A percentile compares a stretch with the other conserved stretches of the same genome.
phyloP scores from a whole-genome alignment of 2,113 vertebrate species.

The Callionymus lyra region DNA sequence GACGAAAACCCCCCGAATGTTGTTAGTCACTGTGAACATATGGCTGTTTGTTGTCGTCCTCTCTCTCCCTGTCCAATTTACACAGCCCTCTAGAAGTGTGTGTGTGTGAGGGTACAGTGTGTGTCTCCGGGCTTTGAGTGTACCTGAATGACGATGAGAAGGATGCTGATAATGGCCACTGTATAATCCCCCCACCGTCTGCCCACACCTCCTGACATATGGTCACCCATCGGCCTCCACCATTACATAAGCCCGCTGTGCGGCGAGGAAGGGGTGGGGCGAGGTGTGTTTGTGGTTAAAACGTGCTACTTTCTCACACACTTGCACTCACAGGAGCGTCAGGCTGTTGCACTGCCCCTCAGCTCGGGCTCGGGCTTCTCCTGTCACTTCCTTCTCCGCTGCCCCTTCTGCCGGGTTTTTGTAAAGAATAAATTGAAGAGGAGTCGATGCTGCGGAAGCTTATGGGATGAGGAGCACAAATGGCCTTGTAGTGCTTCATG shows the following conservation, averaged over 20 bases:
- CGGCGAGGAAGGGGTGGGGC: constrained; percentile 13
- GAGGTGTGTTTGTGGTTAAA: constrained; percentile 1
- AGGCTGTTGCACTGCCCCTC: constrained; percentile 53
- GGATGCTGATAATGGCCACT: constrained; percentile 51
- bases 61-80: constrained; percentile 57
- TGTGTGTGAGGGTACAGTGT: constrained; percentile 14
- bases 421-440: constrained; percentile 83
- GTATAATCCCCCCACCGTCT: constrained; percentile 54
- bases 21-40: constrained; percentile 56
- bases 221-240: constrained; percentile 55
- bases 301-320: constrained; percentile 17
- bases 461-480: constrained; percentile 52
- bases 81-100: constrained; percentile 42
- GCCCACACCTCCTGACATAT: constrained; percentile 60
- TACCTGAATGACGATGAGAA: constrained; percentile 62
- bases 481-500: constrained; percentile 40
- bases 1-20: constrained; percentile 55
- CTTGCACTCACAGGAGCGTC: constrained; percentile 25
- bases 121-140: constrained; percentile 34
- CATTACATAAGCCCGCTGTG: constrained; percentile 57
- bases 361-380: constrained; percentile 47
- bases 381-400: constrained; percentile 44
- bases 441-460: constrained; percentile 49
- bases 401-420: constrained; percentile 42
- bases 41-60: constrained; percentile 62